phyloP scores from a whole-genome alignment of 1,140 invertebrate genomes.

The Doryteuthis pealeii region DNA sequence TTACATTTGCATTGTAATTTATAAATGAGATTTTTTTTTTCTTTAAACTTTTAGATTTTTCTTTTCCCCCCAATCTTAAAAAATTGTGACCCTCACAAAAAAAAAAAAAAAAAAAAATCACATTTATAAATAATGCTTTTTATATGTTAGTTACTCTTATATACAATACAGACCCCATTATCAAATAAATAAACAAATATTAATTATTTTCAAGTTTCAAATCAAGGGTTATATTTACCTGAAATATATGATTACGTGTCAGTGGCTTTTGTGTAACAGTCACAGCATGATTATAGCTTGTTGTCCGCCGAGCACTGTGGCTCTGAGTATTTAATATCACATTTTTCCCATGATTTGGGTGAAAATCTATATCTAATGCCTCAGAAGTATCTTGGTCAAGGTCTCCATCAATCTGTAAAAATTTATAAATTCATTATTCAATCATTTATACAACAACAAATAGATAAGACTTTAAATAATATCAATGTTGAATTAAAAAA shows the following conservation, averaged over 20 bases:
- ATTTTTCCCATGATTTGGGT: constrained; percentile 72
- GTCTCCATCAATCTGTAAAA: constrained; percentile 37
- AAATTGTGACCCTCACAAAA: too few species aligned
- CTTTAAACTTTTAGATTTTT: too few species aligned
- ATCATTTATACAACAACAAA: neutral
- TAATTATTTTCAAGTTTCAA: too few species aligned
- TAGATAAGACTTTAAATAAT: neutral
- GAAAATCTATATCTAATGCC: constrained; percentile 47
- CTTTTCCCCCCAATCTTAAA: too few species aligned
- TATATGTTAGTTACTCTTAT: too few species aligned
- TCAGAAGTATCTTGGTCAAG: constrained; percentile 45
- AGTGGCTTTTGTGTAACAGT: constrained; percentile 68
- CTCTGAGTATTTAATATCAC: constrained; percentile 68
- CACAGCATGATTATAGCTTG: constrained; percentile 77
- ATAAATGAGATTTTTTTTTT: too few species aligned
- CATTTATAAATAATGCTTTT: too few species aligned
- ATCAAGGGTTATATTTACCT: constrained; percentile 50
- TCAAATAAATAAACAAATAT: too few species aligned
- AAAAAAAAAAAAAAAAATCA: too few species aligned
- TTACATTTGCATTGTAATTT: too few species aligned
- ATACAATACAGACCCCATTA: too few species aligned
- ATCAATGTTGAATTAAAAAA: neutral
- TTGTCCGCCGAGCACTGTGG: constrained; percentile 67
- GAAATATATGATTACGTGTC: constrained; percentile 67
- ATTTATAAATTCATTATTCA: too few species aligned